Evolutionary conservation across 2,888 invertebrate species (phyloP).

Genomic region (Drosophila meridionalis): DNA sequence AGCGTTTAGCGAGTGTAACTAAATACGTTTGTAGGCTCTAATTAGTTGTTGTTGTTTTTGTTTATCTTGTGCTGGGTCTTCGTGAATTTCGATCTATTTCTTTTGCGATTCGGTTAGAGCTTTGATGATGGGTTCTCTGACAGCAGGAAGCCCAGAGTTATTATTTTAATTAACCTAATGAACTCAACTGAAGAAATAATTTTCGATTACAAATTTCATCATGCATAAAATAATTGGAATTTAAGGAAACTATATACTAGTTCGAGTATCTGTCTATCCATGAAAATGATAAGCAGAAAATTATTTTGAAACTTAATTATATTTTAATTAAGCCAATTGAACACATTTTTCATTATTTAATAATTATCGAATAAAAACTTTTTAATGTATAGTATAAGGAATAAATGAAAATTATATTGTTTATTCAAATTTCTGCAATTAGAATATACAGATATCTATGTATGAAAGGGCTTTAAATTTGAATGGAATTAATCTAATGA

Average conservation of each 20-base stretch:
- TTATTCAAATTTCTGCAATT: no score
- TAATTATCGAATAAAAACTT: no score
- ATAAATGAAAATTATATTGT: no score
- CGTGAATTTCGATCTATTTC: constrained; percentile 37
- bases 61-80: constrained; percentile 22
- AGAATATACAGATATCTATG: no score
- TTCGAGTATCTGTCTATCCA: neutral
- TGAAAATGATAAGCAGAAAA: no score
- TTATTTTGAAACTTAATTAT: no score
- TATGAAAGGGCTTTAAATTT: no score
- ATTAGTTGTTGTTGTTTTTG: constrained; percentile 36
- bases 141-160: constrained; percentile 70
- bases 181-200: constrained; percentile 36
- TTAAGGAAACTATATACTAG: neutral
- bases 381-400: no score
- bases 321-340: no score
- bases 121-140: constrained; percentile 52
- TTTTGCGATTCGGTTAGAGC: constrained; percentile 11
- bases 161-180: constrained; percentile 77
- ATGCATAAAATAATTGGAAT: neutral
- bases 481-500: no score
- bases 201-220: constrained; percentile 7
- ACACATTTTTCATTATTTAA: no score
- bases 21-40: constrained; percentile 52
- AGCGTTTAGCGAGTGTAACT: constrained; percentile 65